Percentiles rank a stretch among this genome's conserved stretches.
Conservation (phyloP, 2,797 vertebrate species). For the Glyptemys insculpta region DNA sequence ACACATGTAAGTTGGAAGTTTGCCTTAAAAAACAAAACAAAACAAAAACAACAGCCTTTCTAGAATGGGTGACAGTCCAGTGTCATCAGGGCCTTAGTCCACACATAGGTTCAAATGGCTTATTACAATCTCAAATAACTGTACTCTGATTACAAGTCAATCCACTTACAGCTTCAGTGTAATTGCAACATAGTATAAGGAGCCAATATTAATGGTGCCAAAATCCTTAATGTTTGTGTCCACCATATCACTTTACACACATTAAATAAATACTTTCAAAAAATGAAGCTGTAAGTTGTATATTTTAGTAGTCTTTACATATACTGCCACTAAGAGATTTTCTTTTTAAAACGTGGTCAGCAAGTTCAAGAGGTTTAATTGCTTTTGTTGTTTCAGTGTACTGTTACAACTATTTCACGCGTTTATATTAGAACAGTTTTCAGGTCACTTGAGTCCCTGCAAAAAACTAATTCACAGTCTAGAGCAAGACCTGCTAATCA, state of each 20-base stretch:
- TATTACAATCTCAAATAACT: not conserved
- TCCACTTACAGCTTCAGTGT: not conserved
- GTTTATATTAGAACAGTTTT: not conserved
- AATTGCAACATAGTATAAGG: not conserved
- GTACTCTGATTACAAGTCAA: fast-evolving
- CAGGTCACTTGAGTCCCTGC: not conserved
- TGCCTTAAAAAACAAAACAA: not conserved
- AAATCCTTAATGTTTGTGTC: not conserved
- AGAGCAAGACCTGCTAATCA: not conserved
- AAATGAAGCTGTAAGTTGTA: not conserved
- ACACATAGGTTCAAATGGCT: not conserved
- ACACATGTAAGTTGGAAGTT: not conserved
- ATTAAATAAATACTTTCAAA: not conserved
- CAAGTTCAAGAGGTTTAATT: not conserved
- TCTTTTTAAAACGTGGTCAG: not conserved
- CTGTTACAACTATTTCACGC: not conserved
- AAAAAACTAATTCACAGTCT: not conserved
- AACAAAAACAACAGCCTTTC: not conserved
- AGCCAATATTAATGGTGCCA: not conserved
- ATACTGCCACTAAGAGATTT: not conserved
- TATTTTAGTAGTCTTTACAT: not conserved
- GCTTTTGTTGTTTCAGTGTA: not conserved
- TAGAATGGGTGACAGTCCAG: not conserved
- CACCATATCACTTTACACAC: fast-evolving
- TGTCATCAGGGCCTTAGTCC: not conserved